Evolutionary conservation across 2,888 invertebrate species (phyloP).

Genomic region (Coelopa pilipes): DNA sequence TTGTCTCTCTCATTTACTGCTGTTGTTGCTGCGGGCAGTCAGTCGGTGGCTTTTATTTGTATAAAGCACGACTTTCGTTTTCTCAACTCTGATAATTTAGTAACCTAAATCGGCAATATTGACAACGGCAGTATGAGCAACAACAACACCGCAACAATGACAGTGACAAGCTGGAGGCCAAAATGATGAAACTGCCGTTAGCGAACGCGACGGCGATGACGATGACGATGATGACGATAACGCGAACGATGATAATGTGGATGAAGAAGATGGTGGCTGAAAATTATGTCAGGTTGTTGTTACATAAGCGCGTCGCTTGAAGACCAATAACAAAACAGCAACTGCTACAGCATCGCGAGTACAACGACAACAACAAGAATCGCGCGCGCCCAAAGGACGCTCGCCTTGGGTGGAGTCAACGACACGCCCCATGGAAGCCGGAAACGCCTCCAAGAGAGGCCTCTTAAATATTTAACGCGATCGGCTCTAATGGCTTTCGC

Average conservation of each 20-base stretch:
- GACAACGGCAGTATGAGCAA: not conserved
- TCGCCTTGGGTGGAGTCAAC: not conserved
- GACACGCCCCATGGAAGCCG: not conserved
- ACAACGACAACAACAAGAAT: too few species aligned
- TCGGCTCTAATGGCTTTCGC: not conserved
- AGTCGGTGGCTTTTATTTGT: not conserved
- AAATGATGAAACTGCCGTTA: constrained; percentile 17
- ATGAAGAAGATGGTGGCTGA: too few species aligned
- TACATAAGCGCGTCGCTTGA: too few species aligned
- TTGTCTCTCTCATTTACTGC: not conserved
- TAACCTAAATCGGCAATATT: not conserved
- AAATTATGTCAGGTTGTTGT: too few species aligned
- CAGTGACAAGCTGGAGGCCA: not conserved
- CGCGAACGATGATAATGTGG: too few species aligned
- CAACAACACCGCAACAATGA: not conserved
- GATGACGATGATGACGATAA: too few species aligned
- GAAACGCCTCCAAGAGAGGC: not conserved
- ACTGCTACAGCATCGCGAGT: too few species aligned
- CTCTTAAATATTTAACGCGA: not conserved
- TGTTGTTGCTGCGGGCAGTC: not conserved
- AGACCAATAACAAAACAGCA: too few species aligned
- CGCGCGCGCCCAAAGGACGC: too few species aligned
- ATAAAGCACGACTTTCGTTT: not conserved
- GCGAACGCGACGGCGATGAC: too few species aligned
- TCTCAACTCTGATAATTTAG: not conserved